phyloP scores from a whole-genome alignment of 2,888 invertebrate species.

The Hydraecia micacea region DNA sequence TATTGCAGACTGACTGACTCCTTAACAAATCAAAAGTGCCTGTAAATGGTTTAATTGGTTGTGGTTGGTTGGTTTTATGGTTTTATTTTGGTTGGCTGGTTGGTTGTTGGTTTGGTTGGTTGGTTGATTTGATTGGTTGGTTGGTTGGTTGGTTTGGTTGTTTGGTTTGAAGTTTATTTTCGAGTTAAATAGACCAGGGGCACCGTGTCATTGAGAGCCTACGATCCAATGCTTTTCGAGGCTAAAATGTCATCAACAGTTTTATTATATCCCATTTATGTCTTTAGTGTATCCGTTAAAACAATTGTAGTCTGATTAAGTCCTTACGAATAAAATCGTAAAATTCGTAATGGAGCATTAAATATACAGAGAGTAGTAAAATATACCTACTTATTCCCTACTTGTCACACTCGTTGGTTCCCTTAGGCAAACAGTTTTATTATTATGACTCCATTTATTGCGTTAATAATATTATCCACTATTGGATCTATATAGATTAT shows the following conservation, averaged over 20 bases:
- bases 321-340: conserved; percentile 60
- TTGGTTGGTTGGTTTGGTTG: no score
- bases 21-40: background rate
- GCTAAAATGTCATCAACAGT: conserved; percentile 14
- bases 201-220: background rate
- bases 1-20: background rate
- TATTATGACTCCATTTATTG: conserved; percentile 64
- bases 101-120: no score
- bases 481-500: conserved; percentile 63
- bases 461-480: conserved; percentile 66
- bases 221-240: background rate
- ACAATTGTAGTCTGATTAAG: conserved; percentile 57
- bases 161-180: no score
- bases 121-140: no score
- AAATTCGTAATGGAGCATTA: conserved; percentile 60
- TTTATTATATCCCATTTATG: conserved; percentile 25
- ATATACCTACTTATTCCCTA: conserved; percentile 55
- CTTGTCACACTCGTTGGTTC: conserved; percentile 59
- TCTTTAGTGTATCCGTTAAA: conserved; percentile 32
- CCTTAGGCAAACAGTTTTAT: conserved; percentile 65
- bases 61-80: no score
- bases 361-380: conserved; percentile 63
- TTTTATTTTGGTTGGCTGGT: no score
- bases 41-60: background rate
- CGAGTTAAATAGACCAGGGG: background rate